Evolutionary conservation across 2,888 invertebrate species (phyloP).

Genomic region (Parnassius glacialis): DNA sequence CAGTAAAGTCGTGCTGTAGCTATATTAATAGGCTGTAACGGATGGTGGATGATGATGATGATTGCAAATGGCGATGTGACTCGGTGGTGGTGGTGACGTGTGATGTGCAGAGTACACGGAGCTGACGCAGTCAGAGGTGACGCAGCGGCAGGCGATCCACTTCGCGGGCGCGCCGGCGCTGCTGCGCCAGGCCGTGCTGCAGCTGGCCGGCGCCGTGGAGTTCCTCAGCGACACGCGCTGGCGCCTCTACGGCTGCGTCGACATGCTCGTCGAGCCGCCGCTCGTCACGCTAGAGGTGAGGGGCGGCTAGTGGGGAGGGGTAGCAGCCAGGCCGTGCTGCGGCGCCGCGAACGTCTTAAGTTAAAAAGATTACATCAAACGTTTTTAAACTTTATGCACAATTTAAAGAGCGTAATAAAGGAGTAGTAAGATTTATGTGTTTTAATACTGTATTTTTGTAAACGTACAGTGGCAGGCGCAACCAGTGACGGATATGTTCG

Average conservation of each 20-base stretch:
- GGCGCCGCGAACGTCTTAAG: neutral
- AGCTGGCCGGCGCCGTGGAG: slow-evolving; percentile 88
- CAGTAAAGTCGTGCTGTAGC: too few species aligned
- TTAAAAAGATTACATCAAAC: too few species aligned
- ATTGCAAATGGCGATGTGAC: too few species aligned
- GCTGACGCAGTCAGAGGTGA: slow-evolving; percentile 94
- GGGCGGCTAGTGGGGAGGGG: too few species aligned
- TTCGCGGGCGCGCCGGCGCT: slow-evolving; percentile 89
- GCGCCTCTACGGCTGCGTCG: slow-evolving; percentile 90
- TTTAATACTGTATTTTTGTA: too few species aligned
- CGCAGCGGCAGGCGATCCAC: slow-evolving; percentile 94
- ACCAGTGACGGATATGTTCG: slow-evolving; percentile 98
- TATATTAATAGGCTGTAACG: too few species aligned
- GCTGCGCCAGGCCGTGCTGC: slow-evolving; percentile 87
- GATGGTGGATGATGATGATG: too few species aligned
- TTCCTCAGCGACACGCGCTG: slow-evolving; percentile 85
- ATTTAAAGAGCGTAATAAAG: too few species aligned
- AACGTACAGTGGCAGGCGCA: slow-evolving; percentile 91
- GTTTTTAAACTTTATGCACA: too few species aligned
- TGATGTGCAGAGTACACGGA: slow-evolving; percentile 92
- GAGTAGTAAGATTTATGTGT: too few species aligned
- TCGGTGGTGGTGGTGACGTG: too few species aligned
- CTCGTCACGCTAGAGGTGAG: slow-evolving; percentile 91
- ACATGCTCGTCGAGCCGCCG: slow-evolving; percentile 85
- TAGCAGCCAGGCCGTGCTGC: too few species aligned